These are phyloP conservation scores for Sarcophaga variegata DNA, from an alignment of 2,888 invertebrate genomes.

Conservation along the genomic window DNA sequence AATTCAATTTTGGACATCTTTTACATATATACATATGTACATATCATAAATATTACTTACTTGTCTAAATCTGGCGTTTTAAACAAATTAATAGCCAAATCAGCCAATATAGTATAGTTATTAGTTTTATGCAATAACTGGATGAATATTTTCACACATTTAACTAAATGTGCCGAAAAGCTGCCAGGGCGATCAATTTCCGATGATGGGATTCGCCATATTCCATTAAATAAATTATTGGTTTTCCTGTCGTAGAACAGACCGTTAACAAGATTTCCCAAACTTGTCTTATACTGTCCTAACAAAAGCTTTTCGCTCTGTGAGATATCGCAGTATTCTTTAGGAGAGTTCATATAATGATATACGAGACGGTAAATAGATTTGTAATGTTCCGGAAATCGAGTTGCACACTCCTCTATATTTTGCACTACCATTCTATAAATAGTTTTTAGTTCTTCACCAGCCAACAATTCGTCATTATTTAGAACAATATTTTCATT, in stretches of 20 bases:
- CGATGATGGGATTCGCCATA: conserved; percentile 94
- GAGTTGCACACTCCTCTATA: conserved; percentile 90
- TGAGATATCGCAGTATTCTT: conserved; percentile 32
- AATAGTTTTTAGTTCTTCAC: conserved; percentile 82
- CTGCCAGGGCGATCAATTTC: conserved; percentile 97
- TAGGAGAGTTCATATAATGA: conserved; percentile 87
- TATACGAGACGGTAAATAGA: conserved; percentile 93
- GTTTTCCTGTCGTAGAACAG: conserved; percentile 92
- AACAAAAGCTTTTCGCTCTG: conserved; percentile 85
- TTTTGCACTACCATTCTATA: conserved; percentile 88
- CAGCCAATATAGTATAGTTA: conserved; percentile 90
- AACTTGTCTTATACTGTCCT: conserved; percentile 86
- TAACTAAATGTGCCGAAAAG: conserved; percentile 94
- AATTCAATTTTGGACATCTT: too few species aligned
- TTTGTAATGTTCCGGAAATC: conserved; percentile 96
- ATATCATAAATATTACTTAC: conserved; percentile 27
- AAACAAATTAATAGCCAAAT: conserved; percentile 89
- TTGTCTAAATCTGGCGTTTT: conserved; percentile 93
- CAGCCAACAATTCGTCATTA: conserved; percentile 72
- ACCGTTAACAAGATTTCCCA: conserved; percentile 88
- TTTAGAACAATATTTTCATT: conserved; percentile 71
- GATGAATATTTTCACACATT: conserved; percentile 90
- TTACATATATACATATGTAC: too few species aligned
- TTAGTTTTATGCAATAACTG: conserved; percentile 90
- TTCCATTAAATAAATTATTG: conserved; percentile 94